Evolutionary conservation across 2,113 vertebrate species (phyloP), one percentile per base, ranked within the genome.

Genomic region (Toxotes jaculatrix): DNA sequence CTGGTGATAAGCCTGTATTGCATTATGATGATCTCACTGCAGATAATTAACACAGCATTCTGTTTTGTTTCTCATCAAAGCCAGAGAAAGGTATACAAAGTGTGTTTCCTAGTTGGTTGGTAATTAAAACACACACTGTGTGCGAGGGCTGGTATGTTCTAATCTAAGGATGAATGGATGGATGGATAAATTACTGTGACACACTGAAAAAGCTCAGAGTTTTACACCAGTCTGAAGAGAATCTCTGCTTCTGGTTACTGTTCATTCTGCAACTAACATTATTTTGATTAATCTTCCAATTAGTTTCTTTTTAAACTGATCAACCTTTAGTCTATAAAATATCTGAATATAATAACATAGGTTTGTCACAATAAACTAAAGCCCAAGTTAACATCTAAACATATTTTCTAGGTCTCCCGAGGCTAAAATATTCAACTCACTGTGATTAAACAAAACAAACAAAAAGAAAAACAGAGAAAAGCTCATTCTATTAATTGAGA

Each of bases 151-250:
- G 40, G 17, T 56, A 36, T 13, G 19, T 38, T 65, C 19, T 6
- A 9, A 42, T 21, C 4, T 27, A 32, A 49, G 13, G 71, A 67
- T 60, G 4, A 31, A 65, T 88, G 78, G 51, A 40, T 89, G 85
- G 51, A 83, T 89, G 82, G 83, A 84, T 75, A n/a, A 21, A 64
- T 57, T 21, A 42, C 5, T 53, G n/a, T 56, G 8, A 23, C n/a
- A 56, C n/a, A 56, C n/a, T 55, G 7, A 56, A 49, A 49, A 49
- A 6, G 12, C 13, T 16, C 45, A 17, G 14, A 43, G 42, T 43
- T 11, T 43, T 7, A 21, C 49, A 56, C 14, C 8, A 10, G 7
- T 14, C 36, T 61, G 34, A 62, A 0, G 19, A 38, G 4, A 38
- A 62, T 21, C 59, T 61, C 16, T 60, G 32, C 4, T 7, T 27